Percentiles rank a stretch among this genome's conserved stretches.
Evolutionary conservation across 2,797 vertebrate species (phyloP).

Genomic region (Okamejei kenojei): DNA sequence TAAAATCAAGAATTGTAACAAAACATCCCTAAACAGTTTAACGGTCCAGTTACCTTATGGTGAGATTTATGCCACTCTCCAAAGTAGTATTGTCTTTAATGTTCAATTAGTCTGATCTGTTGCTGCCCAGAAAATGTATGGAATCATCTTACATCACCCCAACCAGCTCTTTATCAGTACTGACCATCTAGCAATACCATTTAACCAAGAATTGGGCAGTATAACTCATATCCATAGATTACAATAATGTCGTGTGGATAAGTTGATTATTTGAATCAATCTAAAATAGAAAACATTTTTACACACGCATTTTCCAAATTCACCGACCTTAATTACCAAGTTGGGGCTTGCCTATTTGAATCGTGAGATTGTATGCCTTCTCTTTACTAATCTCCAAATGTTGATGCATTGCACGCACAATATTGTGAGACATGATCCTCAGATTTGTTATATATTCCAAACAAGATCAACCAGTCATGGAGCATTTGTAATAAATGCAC

Average conservation of each 20-base stretch:
- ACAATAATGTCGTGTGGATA: not conserved
- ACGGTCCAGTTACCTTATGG: too few species aligned
- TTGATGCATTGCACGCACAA: not conserved
- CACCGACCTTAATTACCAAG: not conserved
- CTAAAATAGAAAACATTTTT: not conserved
- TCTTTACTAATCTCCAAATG: not conserved
- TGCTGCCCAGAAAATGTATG: too few species aligned
- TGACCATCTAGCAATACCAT: too few species aligned
- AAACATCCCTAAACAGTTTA: too few species aligned
- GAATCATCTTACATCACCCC: too few species aligned
- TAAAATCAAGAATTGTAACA: too few species aligned
- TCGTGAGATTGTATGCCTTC: not conserved
- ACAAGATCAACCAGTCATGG: not conserved
- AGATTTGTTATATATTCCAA: not conserved
- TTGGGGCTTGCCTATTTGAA: not conserved
- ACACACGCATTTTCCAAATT: not conserved
- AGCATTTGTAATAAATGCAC: not conserved
- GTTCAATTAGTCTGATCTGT: too few species aligned
- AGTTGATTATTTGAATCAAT: not conserved
- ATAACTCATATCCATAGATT: not conserved
- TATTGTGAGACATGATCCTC: not conserved
- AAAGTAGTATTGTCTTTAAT: too few species aligned
- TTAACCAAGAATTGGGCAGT: too few species aligned
- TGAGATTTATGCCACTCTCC: too few species aligned
- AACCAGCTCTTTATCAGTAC: too few species aligned